Evolutionary conservation across 2,113 vertebrate species (phyloP).

Genomic region (Egretta garzetta): DNA sequence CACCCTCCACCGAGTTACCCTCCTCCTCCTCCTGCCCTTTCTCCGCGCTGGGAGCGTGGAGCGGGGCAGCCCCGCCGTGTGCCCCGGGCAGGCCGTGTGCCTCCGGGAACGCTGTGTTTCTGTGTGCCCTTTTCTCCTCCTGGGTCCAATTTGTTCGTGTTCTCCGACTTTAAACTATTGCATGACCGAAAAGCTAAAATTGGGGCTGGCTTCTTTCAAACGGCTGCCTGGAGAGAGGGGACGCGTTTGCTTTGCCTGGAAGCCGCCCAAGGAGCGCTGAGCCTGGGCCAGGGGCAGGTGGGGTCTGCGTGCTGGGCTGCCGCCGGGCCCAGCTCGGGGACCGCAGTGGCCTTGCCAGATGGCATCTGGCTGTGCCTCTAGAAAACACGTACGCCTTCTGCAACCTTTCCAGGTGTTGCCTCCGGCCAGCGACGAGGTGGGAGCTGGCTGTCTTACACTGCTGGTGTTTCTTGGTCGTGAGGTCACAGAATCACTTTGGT

Average conservation of each 20-base stretch:
- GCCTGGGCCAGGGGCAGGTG: not conserved
- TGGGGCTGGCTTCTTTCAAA: not conserved
- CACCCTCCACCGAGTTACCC: too few relatives aligned
- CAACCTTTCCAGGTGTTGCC: not conserved
- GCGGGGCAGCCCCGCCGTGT: not conserved
- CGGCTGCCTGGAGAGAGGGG: not conserved
- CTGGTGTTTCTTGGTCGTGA: not conserved
- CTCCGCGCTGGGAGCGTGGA: not conserved
- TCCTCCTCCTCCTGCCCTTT: too few relatives aligned
- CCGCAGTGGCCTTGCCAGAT: not conserved
- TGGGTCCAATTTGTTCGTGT: not conserved
- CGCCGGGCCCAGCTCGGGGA: rapidly evolving
- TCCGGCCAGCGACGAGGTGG: not conserved
- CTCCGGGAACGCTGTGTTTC: not conserved
- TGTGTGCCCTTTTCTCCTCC: not conserved
- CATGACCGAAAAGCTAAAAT: not conserved
- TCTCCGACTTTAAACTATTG: not conserved
- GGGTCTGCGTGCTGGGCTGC: not conserved
- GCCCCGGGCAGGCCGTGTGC: not conserved
- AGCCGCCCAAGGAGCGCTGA: rapidly evolving
- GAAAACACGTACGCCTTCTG: rapidly evolving
- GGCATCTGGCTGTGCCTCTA: not conserved
- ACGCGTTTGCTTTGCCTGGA: not conserved
- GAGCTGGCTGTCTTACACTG: not conserved
- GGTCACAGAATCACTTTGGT: too few relatives aligned